These are phyloP conservation scores for Dasyprocta punctata DNA, from an alignment of 2,113 vertebrate genomes.

Conservation along the genomic window DNA sequence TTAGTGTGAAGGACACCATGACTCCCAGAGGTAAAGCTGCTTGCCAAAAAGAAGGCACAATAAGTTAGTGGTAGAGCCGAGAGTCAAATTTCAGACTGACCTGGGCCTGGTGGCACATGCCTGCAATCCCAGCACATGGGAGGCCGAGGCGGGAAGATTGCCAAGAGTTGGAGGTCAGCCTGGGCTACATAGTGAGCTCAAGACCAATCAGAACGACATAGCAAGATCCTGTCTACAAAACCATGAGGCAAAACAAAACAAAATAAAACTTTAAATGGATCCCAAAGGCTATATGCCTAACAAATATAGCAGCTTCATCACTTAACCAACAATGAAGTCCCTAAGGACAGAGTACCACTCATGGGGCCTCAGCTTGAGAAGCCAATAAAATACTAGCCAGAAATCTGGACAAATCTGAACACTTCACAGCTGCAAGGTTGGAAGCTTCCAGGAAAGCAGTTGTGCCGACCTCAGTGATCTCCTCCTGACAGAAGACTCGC, in stretches of 20 bases:
- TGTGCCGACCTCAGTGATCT: neutral
- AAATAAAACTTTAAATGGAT: neutral
- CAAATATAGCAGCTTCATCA: neutral
- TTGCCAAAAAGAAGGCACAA: neutral
- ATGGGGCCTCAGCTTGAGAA: neutral
- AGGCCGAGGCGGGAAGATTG: neutral
- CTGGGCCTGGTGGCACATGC: neutral
- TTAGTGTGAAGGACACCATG: neutral
- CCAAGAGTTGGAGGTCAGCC: neutral
- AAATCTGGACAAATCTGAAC: neutral
- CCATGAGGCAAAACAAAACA: neutral
- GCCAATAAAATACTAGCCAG: neutral
- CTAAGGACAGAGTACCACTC: accelerated
- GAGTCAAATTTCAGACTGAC: neutral
- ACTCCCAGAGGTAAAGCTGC: neutral
- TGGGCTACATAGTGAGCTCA: neutral
- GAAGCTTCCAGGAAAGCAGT: neutral
- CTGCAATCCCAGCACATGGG: neutral
- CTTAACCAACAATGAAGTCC: too few species aligned
- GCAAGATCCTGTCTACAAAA: neutral
- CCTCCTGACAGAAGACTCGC: neutral
- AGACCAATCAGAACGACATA: neutral
- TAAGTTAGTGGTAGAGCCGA: neutral
- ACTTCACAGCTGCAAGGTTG: neutral
- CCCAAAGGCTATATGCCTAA: neutral